Base-by-base conservation (phyloP, 2,797 vertebrate species). In the Semotilus atromaculatus region DNA sequence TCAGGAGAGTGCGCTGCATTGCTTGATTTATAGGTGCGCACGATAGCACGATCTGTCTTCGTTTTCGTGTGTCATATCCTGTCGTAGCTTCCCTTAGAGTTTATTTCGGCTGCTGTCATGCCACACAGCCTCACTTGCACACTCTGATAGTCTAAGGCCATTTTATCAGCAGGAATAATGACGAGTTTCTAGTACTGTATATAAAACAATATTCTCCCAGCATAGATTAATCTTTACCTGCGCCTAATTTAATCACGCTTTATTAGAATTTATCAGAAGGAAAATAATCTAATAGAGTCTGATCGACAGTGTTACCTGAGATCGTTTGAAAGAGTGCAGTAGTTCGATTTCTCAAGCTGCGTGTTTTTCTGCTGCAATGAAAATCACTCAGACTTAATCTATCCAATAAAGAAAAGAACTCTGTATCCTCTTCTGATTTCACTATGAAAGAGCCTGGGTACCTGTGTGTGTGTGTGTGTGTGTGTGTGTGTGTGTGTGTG, bases 301-400 rank as follows among this genome's bases (percentile, higher is more conserved):
- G 74, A 84, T 84, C 74, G 26, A 40, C 73, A 71, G 82, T 21
- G 82, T 67, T 76, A 68, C 45, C 51, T 34, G 64, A 66, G 81
- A 75, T 83, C 48, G 45, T 76, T 66, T 76, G 48, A 26, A 76
- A 53, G 43, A 66, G n/a, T 83, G 45, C 16, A 83, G 81, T 26
- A 13, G 45, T 75, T 83, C 81, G 72, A 83, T 83, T 83, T 83
- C 81, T 83, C 43, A 64, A 62, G 60, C 72, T 55, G 72, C n/a
- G 23, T 53, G 72, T 18, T 83, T 75, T 48, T 64, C 81, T 83
- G 60, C 73, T 77, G 64, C 82, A 84, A 76, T 77, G 73, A 77
- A 84, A 84, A 84, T 84, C 62, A 77, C 64, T 68, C 82, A 67
- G 82, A 31, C 82, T 77, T 77, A 84, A 77, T 84, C 82, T 77